phyloP scores from a whole-genome alignment of 2,797 vertebrate genomes.

The Hylomyscus alleni region DNA sequence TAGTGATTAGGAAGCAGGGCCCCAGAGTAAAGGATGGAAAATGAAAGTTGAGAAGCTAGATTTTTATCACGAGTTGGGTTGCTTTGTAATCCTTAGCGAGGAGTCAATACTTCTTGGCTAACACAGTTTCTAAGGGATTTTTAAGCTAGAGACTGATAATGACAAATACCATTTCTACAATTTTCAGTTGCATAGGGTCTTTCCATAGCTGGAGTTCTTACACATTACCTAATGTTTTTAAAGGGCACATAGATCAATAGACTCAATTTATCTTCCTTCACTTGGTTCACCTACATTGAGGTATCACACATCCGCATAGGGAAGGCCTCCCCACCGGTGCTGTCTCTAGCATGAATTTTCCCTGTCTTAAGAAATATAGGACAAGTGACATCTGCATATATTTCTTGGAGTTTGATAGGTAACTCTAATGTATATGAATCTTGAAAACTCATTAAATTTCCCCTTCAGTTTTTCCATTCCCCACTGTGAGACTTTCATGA shows the following conservation, averaged over 20 bases:
- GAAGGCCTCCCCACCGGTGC: background rate
- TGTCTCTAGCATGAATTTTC: background rate
- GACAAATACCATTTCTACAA: background rate
- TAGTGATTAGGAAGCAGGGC: background rate
- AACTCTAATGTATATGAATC: background rate
- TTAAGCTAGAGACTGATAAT: background rate
- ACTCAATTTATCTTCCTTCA: constrained; percentile 1
- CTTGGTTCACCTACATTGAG: background rate
- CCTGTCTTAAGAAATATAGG: background rate
- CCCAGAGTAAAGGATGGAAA: background rate
- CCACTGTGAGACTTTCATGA: background rate
- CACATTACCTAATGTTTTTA: background rate
- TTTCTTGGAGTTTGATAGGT: background rate
- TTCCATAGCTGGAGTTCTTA: background rate
- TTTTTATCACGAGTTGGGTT: background rate
- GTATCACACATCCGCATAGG: background rate
- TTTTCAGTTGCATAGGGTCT: background rate
- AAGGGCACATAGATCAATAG: background rate
- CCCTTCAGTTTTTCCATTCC: background rate
- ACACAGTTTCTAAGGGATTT: background rate
- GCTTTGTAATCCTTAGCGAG: background rate
- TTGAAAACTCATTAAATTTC: constrained; percentile 40
- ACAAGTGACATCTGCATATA: background rate
- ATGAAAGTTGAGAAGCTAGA: background rate
- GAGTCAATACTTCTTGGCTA: background rate